Conservation (phyloP, 1,140 invertebrate genomes). For the Hypothenemus hampei region DNA sequence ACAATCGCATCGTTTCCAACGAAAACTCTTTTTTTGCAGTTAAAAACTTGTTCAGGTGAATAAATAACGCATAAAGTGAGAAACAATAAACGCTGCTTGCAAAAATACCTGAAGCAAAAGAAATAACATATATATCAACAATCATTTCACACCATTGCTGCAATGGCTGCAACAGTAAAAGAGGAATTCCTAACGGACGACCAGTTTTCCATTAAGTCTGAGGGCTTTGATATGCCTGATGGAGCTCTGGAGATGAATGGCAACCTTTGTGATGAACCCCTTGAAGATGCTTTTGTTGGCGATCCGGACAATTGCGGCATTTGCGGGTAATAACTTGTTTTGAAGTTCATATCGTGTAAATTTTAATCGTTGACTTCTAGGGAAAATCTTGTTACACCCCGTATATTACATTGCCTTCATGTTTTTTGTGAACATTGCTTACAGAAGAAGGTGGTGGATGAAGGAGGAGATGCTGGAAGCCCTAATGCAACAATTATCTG, state of each 20-base stretch:
- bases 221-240: slow-evolving; percentile 36
- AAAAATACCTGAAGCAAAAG: no score
- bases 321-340: slow-evolving; percentile 38
- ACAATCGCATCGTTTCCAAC: neutral
- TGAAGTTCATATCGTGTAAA: neutral
- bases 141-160: no score
- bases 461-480: slow-evolving; percentile 57
- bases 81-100: no score
- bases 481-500: slow-evolving; percentile 58
- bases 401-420: slow-evolving; percentile 86
- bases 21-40: neutral
- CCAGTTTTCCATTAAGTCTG: slow-evolving; percentile 33
- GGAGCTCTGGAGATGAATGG: slow-evolving; percentile 38
- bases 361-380: slow-evolving; percentile 28
- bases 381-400: slow-evolving; percentile 69
- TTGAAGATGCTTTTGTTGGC: slow-evolving; percentile 44
- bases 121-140: no score
- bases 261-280: slow-evolving; percentile 40
- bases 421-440: slow-evolving; percentile 88
- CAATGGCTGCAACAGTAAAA: slow-evolving; percentile 35
- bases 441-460: slow-evolving; percentile 70
- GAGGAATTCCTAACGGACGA: slow-evolving; percentile 34
- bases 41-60: neutral
- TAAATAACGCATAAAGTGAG: no score
- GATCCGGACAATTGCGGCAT: slow-evolving; percentile 45